phyloP scores from a whole-genome alignment of 2,113 vertebrate species.

The Larimichthys crocea region DNA sequence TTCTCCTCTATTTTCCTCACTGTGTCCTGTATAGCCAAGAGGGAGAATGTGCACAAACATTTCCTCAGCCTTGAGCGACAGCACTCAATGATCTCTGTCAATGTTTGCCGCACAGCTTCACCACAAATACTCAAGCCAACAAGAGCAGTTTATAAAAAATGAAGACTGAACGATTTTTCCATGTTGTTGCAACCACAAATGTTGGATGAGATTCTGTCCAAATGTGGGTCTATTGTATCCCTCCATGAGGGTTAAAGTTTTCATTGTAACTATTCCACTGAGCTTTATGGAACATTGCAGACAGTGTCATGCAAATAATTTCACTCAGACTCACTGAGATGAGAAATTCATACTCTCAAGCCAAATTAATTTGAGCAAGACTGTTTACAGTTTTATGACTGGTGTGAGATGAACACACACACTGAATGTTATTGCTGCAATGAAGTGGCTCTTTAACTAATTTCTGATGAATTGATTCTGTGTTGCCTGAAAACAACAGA shows the following conservation, averaged over 20 bases:
- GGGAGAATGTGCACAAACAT: not conserved
- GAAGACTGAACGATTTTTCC: not conserved
- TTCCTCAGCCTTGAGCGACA: not conserved
- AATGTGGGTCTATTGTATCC: not conserved
- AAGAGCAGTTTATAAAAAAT: not conserved
- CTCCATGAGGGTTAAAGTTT: not conserved
- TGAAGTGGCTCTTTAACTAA: slow-evolving; percentile 42
- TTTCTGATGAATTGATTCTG: slow-evolving; percentile 30
- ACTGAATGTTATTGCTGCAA: slow-evolving; percentile 45
- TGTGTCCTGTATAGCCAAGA: not conserved
- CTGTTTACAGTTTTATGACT: slow-evolving; percentile 42
- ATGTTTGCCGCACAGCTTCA: not conserved
- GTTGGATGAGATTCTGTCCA: not conserved
- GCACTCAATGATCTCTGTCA: not conserved
- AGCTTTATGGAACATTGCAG: slow-evolving; percentile 20
- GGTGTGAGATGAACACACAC: slow-evolving; percentile 14
- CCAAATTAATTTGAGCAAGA: slow-evolving; percentile 39
- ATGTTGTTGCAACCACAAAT: slow-evolving; percentile 23
- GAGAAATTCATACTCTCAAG: slow-evolving; percentile 40
- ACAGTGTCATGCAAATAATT: slow-evolving; percentile 3
- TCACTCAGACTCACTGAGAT: slow-evolving; percentile 27
- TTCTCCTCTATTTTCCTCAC: not conserved
- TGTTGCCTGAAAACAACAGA: not conserved
- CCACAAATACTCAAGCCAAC: not conserved
- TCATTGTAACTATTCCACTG: not conserved